Percentiles rank a stretch among this genome's conserved stretches.
These are phyloP conservation scores for Coreoperca whiteheadi DNA, from an alignment of 2,113 vertebrate species.

Conservation along the genomic window DNA sequence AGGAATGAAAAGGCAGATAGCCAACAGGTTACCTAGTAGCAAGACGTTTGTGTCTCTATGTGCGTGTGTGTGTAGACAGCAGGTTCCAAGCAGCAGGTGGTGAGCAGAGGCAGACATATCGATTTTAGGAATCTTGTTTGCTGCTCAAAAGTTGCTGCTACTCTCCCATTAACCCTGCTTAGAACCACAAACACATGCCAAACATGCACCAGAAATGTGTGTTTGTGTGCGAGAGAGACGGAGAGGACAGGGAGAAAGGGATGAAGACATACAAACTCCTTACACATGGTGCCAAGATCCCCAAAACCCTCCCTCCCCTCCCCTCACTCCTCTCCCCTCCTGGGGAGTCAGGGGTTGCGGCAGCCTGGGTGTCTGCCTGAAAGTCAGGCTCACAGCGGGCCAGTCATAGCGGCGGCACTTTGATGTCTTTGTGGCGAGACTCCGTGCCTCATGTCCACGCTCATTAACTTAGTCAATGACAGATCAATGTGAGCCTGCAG, in stretches of 20 bases:
- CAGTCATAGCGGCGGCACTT: constrained; percentile 69
- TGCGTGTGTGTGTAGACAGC: constrained; percentile 37
- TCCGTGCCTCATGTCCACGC: constrained; percentile 76
- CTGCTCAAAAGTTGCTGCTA: constrained; percentile 41
- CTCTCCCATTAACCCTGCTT: constrained; percentile 39
- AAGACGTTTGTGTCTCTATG: constrained; percentile 51
- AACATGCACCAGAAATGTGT: constrained; percentile 19
- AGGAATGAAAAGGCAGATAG: constrained; percentile 80
- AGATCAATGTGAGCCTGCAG: constrained; percentile 73
- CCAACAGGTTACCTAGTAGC: constrained; percentile 82
- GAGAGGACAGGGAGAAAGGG: constrained; percentile 26
- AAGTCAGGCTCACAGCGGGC: constrained; percentile 75
- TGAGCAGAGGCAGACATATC: constrained; percentile 34
- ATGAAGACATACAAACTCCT: constrained; percentile 53
- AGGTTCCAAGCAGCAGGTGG: constrained; percentile 73
- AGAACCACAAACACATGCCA: constrained; percentile 39
- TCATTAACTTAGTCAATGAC: constrained; percentile 83
- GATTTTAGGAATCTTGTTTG: constrained; percentile 58
- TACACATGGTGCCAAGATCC: constrained; percentile 59
- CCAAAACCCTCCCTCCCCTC: constrained; percentile 15
- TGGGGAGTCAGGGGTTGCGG: constrained; percentile 55
- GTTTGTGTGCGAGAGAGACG: constrained; percentile 16
- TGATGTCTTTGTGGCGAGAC: constrained; percentile 81
- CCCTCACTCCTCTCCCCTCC: constrained; percentile 36
- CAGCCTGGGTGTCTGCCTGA: constrained; percentile 76